Evolutionary conservation across 2,797 vertebrate genomes (phyloP), one percentile per base, ranked within the genome.

Genomic region (Eupleurogrammus muticus): DNA sequence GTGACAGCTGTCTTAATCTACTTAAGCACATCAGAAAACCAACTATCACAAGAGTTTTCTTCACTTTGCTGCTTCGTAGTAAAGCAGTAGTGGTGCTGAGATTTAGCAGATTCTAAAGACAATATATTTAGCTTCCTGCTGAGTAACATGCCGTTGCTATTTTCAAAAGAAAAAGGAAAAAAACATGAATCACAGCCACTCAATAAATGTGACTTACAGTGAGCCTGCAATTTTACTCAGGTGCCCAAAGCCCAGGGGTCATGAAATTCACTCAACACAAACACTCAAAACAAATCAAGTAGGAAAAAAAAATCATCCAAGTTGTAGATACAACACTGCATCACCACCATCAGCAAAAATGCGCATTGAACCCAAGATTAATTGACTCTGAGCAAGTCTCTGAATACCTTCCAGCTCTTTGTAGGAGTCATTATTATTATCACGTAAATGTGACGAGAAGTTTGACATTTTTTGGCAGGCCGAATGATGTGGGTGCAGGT

Each of bases 401-500:
- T 36, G 21, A 56, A 16, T 12, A 1, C 16, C 21, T 24, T 7
- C 34, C 23, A 21, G 20, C 59, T 53, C 28, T 23, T n/a, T 4
- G 32, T n/a, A 49, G 38, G 20, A 42, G 54, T 52, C 51, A 36
- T n/a, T 24, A 4, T 24, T 19, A 53, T 34, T 21, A 23, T 64
- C 38, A 53, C 32, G 38, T 44, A 17, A 48, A 61, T 28, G 32
- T 47, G 42, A 20, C 11, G 42, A 73, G 56, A 70, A 51, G 28
- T 53, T 54, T 38, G 51, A 47, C 56, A 67, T 56, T 54, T 24
- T 20, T 34, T 61, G 34, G 36, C 1, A 3, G 55, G 56, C 54
- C 23, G 65, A 61, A 4, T 59, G 48, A 51, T 68, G 65, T 23
- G 46, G 40, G 48, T 13, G 34, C 62, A 56, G 61, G 57, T 60